These are phyloP conservation scores for Hippocampus zosterae DNA, from an alignment of 2,113 vertebrate species.

Conservation along the genomic window DNA sequence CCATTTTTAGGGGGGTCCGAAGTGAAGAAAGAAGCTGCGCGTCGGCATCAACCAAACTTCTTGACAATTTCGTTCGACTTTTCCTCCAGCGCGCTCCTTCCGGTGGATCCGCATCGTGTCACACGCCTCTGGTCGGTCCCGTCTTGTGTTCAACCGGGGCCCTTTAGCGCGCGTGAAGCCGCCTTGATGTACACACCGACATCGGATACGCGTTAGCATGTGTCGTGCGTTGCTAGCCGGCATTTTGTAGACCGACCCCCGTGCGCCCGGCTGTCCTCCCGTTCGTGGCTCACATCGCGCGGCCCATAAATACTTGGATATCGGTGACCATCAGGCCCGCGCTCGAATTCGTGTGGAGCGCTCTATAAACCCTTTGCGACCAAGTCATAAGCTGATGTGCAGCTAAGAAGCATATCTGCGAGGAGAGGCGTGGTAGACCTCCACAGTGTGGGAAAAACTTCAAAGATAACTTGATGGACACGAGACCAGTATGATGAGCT, in stretches of 20 bases:
- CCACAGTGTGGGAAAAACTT: no score
- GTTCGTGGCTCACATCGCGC: no score
- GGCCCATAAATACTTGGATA: neutral
- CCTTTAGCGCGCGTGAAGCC: neutral
- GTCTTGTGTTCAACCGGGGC: neutral
- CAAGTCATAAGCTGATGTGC: no score
- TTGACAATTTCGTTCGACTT: neutral
- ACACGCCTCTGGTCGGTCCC: neutral
- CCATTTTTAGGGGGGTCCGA: constrained; percentile 81
- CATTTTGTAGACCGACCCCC: constrained; percentile 46
- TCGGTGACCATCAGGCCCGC: neutral
- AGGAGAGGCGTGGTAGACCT: constrained; percentile 23
- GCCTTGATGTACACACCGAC: neutral
- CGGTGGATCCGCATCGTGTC: constrained; percentile 42
- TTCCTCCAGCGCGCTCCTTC: constrained; percentile 17
- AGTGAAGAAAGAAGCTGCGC: constrained; percentile 71
- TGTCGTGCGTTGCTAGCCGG: constrained; percentile 46
- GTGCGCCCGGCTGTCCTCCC: neutral
- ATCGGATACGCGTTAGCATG: neutral
- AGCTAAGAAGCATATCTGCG: neutral
- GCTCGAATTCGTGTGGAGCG: neutral
- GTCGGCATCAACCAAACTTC: constrained; percentile 44
- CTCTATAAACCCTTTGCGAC: neutral
- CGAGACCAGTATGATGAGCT: neutral
- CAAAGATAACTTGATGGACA: no score